A percentile compares a stretch with the other conserved stretches of the same genome.
These are phyloP conservation scores for Agrilus planipennis DNA, from an alignment of 1,140 invertebrate species.

Conservation along the genomic window DNA sequence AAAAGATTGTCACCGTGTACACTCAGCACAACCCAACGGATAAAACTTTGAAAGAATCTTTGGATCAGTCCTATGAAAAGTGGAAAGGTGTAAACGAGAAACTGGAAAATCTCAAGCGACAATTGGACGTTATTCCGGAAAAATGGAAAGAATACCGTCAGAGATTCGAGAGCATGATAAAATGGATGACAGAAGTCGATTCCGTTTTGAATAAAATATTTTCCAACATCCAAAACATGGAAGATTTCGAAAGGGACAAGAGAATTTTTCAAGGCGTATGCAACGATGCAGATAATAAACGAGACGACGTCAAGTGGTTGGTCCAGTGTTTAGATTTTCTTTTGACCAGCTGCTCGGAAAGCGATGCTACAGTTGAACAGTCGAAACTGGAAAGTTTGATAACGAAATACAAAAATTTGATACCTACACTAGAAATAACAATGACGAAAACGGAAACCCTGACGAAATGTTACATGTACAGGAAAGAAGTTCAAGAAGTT, in stretches of 20 bases:
- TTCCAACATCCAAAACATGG: slow-evolving; percentile 67
- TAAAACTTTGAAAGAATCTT: slow-evolving; percentile 47
- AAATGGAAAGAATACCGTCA: slow-evolving; percentile 78
- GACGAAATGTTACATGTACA: slow-evolving; percentile 84
- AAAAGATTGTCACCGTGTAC: slow-evolving; percentile 53
- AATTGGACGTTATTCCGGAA: slow-evolving; percentile 76
- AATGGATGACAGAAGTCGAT: slow-evolving; percentile 86
- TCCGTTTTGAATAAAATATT: slow-evolving; percentile 68
- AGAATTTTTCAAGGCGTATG: slow-evolving; percentile 80
- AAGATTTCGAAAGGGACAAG: slow-evolving; percentile 83
- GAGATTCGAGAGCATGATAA: slow-evolving; percentile 73
- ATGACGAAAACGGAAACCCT: slow-evolving; percentile 85
- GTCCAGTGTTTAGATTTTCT: slow-evolving; percentile 81
- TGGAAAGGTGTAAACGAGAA: slow-evolving; percentile 61
- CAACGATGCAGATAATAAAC: slow-evolving; percentile 74
- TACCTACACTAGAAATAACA: slow-evolving; percentile 84
- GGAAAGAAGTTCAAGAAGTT: slow-evolving; percentile 76
- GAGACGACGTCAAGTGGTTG: slow-evolving; percentile 90
- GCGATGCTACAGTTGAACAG: slow-evolving; percentile 67
- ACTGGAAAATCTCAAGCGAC: slow-evolving; percentile 58
- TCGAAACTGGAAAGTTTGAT: slow-evolving; percentile 71
- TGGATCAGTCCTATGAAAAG: slow-evolving; percentile 53
- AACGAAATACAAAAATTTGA: slow-evolving; percentile 75
- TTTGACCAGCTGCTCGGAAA: slow-evolving; percentile 66
- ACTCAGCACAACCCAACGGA: slow-evolving; percentile 53